These are phyloP conservation scores for Drosophila prolongata DNA, from an alignment of 2,888 invertebrate species.

Conservation along the genomic window DNA sequence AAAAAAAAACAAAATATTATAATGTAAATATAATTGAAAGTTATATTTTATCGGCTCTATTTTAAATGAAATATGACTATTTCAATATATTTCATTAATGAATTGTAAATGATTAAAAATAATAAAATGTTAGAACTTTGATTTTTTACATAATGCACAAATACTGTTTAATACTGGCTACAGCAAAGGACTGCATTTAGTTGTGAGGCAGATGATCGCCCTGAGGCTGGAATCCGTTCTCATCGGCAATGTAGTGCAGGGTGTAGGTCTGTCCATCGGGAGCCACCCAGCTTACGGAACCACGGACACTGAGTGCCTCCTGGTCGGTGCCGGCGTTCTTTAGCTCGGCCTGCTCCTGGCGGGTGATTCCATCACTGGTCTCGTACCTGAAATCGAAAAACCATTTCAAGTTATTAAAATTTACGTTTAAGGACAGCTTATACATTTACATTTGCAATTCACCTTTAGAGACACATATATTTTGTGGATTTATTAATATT, in stretches of 20 bases:
- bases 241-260: slow-evolving; percentile 85
- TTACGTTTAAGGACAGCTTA: no score
- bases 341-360: slow-evolving; percentile 84
- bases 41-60: not conserved
- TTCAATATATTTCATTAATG: not conserved
- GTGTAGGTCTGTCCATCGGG: slow-evolving; percentile 85
- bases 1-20: no score
- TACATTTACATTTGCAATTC: no score
- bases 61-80: not conserved
- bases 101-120: not conserved
- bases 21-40: no score
- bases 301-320: slow-evolving; percentile 84
- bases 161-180: slow-evolving; percentile 39
- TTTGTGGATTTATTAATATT: no score
- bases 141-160: slow-evolving; percentile 29
- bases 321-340: slow-evolving; percentile 84
- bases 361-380: slow-evolving; percentile 84
- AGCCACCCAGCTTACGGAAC: slow-evolving; percentile 84
- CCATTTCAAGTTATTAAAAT: not conserved
- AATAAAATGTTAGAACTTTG: slow-evolving; percentile 9
- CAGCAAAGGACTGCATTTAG: slow-evolving; percentile 21
- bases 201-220: slow-evolving; percentile 81
- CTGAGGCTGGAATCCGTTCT: slow-evolving; percentile 86
- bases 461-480: no score
- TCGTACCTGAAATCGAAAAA: slow-evolving; percentile 70